Percentiles rank a stretch among this genome's conserved stretches.
Conservation (phyloP, 2,888 invertebrate species). For the Stenchaetothrips biformis region DNA sequence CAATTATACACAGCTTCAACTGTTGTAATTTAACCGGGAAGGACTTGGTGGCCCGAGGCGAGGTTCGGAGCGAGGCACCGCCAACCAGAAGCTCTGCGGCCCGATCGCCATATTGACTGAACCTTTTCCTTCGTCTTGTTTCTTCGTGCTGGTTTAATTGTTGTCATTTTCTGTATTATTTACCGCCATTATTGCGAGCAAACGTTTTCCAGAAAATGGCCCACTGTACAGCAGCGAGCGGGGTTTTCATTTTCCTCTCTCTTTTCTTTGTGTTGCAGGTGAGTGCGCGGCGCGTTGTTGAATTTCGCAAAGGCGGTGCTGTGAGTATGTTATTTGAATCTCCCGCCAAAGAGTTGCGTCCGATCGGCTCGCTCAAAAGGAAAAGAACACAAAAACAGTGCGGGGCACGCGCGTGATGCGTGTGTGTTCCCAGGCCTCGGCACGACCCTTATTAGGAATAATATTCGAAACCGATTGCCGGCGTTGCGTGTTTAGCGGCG, state of each 20-base stretch:
- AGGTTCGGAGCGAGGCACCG: neutral
- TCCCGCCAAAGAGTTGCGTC: neutral
- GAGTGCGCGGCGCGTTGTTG: neutral
- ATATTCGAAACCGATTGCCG: neutral
- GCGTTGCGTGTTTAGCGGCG: neutral
- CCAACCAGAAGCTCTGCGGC: neutral
- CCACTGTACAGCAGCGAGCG: too few species aligned
- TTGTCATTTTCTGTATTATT: too few species aligned
- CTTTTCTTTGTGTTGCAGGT: neutral
- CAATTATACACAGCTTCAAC: conserved; percentile 15
- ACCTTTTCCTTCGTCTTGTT: neutral
- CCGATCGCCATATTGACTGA: conserved; percentile 9
- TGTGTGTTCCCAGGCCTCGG: neutral
- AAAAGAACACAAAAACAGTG: too few species aligned
- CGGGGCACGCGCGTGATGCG: neutral
- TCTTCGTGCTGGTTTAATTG: too few species aligned
- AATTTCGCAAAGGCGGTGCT: neutral
- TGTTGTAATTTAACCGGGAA: conserved; percentile 6
- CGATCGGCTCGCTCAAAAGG: too few species aligned
- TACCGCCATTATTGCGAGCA: too few species aligned
- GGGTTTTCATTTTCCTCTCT: neutral
- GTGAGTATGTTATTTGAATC: neutral
- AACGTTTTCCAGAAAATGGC: too few species aligned
- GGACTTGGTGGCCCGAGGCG: conserved; percentile 3
- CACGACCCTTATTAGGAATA: neutral